phyloP scores from a whole-genome alignment of 1,140 invertebrate species.

The Cotesia typhae region DNA sequence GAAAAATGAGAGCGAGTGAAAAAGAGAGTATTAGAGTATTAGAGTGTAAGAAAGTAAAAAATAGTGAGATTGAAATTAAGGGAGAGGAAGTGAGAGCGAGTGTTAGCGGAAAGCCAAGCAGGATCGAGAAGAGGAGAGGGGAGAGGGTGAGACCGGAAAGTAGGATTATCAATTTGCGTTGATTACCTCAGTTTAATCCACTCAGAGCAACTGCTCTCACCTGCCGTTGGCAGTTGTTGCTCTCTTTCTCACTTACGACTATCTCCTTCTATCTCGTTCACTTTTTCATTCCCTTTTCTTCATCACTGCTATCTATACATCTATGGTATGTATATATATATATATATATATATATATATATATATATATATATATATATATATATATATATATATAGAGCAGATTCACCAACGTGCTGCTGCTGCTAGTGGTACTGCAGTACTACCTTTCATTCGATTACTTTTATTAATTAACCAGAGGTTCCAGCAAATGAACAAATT shows the following conservation, averaged over 20 bases:
- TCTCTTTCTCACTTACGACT: slow-evolving; percentile 28
- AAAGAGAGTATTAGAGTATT: neutral
- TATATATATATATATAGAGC: too few species aligned
- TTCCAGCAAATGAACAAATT: slow-evolving; percentile 53
- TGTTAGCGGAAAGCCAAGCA: neutral
- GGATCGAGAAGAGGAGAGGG: slow-evolving; percentile 5
- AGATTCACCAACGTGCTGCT: slow-evolving; percentile 3
- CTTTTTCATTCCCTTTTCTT: slow-evolving; percentile 26
- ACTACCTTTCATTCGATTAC: slow-evolving; percentile 56
- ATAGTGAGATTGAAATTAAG: too few species aligned
- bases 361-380: too few species aligned
- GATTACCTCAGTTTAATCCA: slow-evolving; percentile 62
- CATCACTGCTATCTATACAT: neutral
- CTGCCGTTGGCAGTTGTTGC: slow-evolving; percentile 47
- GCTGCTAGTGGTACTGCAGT: neutral
- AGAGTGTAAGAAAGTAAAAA: neutral
- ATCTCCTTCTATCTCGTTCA: slow-evolving; percentile 35
- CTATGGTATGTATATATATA: too few species aligned
- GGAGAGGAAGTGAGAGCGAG: neutral
- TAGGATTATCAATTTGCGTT: slow-evolving; percentile 63
- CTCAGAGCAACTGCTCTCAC: slow-evolving; percentile 59
- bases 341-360: too few species aligned
- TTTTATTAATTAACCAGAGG: slow-evolving; percentile 59
- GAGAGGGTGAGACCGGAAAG: slow-evolving; percentile 43
- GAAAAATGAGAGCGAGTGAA: slow-evolving; percentile 11